A percentile compares a stretch with the other conserved stretches of the same genome.
phyloP scores from a whole-genome alignment of 92 coral and sea anemone genomes.

The Zoanthus sansibaricus region DNA sequence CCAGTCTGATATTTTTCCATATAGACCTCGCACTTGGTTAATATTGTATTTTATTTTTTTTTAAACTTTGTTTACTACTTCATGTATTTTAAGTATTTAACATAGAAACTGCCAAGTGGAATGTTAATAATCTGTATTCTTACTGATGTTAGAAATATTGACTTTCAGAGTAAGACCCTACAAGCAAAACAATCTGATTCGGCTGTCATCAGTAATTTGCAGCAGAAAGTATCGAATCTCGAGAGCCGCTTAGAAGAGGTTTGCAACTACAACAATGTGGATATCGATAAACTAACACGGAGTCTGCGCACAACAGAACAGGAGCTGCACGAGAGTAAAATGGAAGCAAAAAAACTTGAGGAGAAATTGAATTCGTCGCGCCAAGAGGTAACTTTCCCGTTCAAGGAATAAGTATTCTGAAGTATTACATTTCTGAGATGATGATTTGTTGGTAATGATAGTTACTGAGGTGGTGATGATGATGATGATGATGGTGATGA shows the following conservation, averaged over 20 bases:
- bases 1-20: too few relatives aligned
- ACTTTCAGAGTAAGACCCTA: constrained; percentile 54
- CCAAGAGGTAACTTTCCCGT: constrained; percentile 69
- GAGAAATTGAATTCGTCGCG: constrained; percentile 63
- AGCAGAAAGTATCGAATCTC: constrained; percentile 69
- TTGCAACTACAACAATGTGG: constrained; percentile 59
- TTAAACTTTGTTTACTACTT: too few relatives aligned
- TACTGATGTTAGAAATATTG: not conserved
- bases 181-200: constrained; percentile 67
- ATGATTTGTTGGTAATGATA: not conserved
- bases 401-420: not conserved
- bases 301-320: constrained; percentile 70
- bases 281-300: constrained; percentile 51
- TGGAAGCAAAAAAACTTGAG: constrained; percentile 72
- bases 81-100: too few relatives aligned
- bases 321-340: constrained; percentile 60
- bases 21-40: too few relatives aligned
- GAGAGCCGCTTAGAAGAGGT: constrained; percentile 71
- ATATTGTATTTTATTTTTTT: too few relatives aligned
- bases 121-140: too few relatives aligned
- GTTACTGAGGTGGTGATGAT: too few relatives aligned
- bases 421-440: not conserved
- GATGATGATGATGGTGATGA: not conserved
- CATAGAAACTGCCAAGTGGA: too few relatives aligned
- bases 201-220: constrained; percentile 64